phyloP scores from a whole-genome alignment of 2,888 invertebrate genomes.

The Dasypolia templi region DNA sequence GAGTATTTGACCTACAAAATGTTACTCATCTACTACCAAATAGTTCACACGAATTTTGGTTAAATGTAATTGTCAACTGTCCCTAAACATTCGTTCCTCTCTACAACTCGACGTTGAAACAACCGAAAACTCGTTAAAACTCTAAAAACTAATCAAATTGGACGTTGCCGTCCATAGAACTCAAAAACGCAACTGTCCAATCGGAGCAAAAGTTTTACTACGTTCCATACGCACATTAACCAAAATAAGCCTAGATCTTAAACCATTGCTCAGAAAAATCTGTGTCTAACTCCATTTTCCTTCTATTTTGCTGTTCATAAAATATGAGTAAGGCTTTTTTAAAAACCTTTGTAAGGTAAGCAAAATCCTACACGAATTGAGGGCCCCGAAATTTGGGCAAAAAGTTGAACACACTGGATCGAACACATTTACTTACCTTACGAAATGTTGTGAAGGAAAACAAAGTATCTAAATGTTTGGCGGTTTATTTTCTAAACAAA shows the following conservation, averaged over 20 bases:
- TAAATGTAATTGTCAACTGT: background rate
- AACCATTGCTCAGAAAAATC: background rate
- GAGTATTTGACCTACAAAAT: conserved; percentile 5
- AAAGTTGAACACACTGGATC: conserved; percentile 32
- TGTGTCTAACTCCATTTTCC: background rate
- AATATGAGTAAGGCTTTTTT: conserved; percentile 22
- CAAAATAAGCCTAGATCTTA: background rate
- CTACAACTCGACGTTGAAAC: background rate
- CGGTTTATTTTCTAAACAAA: background rate
- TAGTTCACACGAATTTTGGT: background rate
- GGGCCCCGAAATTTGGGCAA: conserved; percentile 33
- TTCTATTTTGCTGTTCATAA: conserved; percentile 15
- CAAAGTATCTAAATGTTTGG: background rate
- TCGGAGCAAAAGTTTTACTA: background rate
- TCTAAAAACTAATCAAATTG: conserved; percentile 1
- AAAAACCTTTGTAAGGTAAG: conserved; percentile 32
- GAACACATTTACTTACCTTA: conserved; percentile 25
- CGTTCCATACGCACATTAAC: background rate
- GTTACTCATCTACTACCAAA: conserved; percentile 7
- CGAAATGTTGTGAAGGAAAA: conserved; percentile 4
- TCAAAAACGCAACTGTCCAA: conserved; percentile 23
- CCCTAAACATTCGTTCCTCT: background rate
- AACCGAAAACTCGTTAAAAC: conserved; percentile 22
- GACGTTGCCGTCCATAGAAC: conserved; percentile 11
- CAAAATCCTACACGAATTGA: conserved; percentile 32